These are phyloP conservation scores for Tuta absoluta DNA, from an alignment of 2,888 invertebrate genomes.

Conservation along the genomic window DNA sequence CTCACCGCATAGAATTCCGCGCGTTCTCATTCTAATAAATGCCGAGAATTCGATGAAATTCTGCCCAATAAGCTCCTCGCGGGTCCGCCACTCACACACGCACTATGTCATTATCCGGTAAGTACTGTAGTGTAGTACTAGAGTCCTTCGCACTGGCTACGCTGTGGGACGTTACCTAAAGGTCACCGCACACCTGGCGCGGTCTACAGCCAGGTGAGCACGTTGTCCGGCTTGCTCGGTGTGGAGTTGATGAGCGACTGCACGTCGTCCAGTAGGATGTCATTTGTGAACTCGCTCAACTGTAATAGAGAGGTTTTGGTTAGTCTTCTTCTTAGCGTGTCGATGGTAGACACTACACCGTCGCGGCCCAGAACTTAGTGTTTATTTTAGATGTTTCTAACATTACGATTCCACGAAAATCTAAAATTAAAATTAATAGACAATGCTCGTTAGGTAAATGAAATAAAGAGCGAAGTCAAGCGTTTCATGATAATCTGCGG, in stretches of 20 bases:
- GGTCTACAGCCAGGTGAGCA: conserved; percentile 90
- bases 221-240: conserved; percentile 91
- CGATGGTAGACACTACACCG: no score
- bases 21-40: conserved; percentile 75
- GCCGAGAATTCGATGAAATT: conserved; percentile 69
- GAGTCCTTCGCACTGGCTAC: conserved; percentile 41
- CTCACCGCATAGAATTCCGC: conserved; percentile 50
- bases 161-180: conserved; percentile 29
- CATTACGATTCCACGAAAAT: no score
- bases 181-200: neutral
- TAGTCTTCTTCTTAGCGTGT: no score
- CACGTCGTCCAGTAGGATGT: conserved; percentile 93
- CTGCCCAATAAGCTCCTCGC: conserved; percentile 52
- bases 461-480: no score
- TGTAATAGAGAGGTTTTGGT: conserved; percentile 60
- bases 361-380: no score
- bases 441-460: no score
- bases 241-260: conserved; percentile 94
- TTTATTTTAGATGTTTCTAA: no score
- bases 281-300: conserved; percentile 92
- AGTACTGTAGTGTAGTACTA: conserved; percentile 54
- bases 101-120: conserved; percentile 60
- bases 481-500: no score
- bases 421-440: no score
- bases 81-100: conserved; percentile 16